phyloP scores from a whole-genome alignment of 2,888 invertebrate genomes.

The Homarus gammarus region DNA sequence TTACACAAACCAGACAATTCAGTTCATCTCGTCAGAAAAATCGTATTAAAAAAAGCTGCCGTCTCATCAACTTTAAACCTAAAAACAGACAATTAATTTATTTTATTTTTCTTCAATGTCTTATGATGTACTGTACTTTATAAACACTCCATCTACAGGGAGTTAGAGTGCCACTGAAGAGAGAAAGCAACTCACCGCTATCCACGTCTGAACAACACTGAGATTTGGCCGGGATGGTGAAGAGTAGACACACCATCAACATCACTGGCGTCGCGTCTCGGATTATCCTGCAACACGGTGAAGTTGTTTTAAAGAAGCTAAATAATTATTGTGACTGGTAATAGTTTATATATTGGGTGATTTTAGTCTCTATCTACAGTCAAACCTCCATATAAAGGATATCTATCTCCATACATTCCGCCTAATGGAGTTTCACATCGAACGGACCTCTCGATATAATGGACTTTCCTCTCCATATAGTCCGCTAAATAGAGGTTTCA shows the following conservation, averaged over 20 bases:
- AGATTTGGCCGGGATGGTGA: constrained; percentile 89
- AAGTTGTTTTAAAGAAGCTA: background rate
- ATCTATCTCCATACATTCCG: too few species aligned
- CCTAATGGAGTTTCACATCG: too few species aligned
- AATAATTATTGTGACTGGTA: background rate
- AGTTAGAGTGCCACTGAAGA: too few species aligned
- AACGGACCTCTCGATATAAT: too few species aligned
- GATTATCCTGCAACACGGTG: constrained; percentile 77
- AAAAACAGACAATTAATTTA: too few species aligned
- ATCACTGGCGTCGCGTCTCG: constrained; percentile 84
- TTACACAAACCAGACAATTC: background rate
- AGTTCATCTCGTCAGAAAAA: constrained; percentile 56
- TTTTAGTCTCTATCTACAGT: background rate
- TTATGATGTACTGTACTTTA: too few species aligned
- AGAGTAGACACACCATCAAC: constrained; percentile 89
- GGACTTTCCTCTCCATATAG: too few species aligned
- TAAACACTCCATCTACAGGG: too few species aligned
- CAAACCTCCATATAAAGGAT: background rate
- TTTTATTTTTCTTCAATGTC: too few species aligned
- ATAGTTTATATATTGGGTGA: background rate
- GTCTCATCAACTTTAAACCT: too few species aligned
- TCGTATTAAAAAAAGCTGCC: too few species aligned
- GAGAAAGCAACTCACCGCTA: constrained; percentile 44
- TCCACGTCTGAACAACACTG: constrained; percentile 80
- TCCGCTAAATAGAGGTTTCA: too few species aligned